Percentiles rank a stretch among this genome's conserved stretches.
Conservation (phyloP, 2,888 invertebrate species). For the Eupithecia tripunctaria region DNA sequence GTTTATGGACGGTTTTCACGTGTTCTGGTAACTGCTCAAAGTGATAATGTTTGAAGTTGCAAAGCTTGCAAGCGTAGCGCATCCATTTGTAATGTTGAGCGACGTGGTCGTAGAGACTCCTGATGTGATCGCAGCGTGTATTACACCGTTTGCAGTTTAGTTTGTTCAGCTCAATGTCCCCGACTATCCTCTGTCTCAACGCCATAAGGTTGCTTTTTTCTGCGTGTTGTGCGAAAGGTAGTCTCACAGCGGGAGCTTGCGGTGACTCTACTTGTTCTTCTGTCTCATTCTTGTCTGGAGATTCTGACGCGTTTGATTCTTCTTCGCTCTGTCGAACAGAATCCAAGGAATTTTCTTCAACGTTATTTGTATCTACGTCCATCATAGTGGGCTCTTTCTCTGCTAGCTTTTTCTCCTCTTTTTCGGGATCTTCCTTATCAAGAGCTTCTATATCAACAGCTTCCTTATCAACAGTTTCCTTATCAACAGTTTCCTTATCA, state of each 20-base stretch:
- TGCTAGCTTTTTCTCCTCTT: conserved; percentile 42
- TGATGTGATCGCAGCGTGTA: conserved; percentile 72
- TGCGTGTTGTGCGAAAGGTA: conserved; percentile 69
- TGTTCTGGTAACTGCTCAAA: conserved; percentile 88
- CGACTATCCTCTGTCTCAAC: conserved; percentile 66
- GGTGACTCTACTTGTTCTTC: conserved; percentile 14
- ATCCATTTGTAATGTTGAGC: conserved; percentile 88
- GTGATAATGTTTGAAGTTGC: conserved; percentile 87
- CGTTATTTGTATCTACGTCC: conserved; percentile 42
- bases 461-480: conserved; percentile 4
- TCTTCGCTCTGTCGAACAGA: conserved; percentile 48
- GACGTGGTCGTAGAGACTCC: conserved; percentile 85
- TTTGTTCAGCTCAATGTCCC: conserved; percentile 71
- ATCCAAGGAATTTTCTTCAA: conserved; percentile 52
- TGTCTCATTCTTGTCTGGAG: conserved; percentile 51
- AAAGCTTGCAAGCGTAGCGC: conserved; percentile 90
- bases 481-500: conserved; percentile 28
- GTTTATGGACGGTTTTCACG: conserved; percentile 85
- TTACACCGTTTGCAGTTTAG: conserved; percentile 83
- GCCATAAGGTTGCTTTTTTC: conserved; percentile 74
- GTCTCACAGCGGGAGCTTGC: conserved; percentile 43
- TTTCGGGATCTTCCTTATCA: conserved; percentile 25
- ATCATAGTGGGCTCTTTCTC: conserved; percentile 6
- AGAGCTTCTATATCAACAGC: background rate
- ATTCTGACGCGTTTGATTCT: conserved; percentile 53